phyloP scores from a whole-genome alignment of 2,797 vertebrate species.

The Otolemur crassicaudatus region DNA sequence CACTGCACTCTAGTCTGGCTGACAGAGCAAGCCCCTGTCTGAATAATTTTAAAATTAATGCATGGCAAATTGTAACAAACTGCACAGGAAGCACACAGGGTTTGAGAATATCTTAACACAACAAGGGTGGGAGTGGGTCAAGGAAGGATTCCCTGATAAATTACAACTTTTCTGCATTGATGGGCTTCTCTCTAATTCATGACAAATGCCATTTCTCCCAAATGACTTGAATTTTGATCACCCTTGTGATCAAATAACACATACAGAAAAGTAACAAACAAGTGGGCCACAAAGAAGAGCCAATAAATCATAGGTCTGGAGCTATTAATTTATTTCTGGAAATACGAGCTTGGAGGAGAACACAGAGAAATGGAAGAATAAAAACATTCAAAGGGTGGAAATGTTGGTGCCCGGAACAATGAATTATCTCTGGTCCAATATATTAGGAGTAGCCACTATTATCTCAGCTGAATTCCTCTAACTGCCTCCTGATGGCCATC shows the following conservation, averaged over 20 bases:
- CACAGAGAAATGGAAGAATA: background rate
- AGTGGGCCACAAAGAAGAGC: background rate
- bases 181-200: background rate
- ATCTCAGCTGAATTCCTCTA: background rate
- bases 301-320: background rate
- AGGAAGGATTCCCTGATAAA: background rate
- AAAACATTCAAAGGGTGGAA: background rate
- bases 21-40: background rate
- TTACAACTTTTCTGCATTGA: background rate
- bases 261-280: background rate
- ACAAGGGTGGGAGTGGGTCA: background rate
- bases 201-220: background rate
- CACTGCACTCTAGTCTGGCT: background rate
- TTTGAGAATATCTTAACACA: background rate
- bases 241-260: background rate
- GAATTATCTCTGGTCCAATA: background rate
- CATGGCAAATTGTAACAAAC: background rate
- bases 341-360: background rate
- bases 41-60: background rate
- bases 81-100: background rate
- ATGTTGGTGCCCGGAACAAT: background rate
- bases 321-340: background rate
- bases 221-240: constrained; percentile 28
- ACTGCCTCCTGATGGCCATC: background rate
- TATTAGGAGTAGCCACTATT: background rate